phyloP scores from a whole-genome alignment of 2,113 vertebrate genomes.

The Paramisgurnus dabryanus region DNA sequence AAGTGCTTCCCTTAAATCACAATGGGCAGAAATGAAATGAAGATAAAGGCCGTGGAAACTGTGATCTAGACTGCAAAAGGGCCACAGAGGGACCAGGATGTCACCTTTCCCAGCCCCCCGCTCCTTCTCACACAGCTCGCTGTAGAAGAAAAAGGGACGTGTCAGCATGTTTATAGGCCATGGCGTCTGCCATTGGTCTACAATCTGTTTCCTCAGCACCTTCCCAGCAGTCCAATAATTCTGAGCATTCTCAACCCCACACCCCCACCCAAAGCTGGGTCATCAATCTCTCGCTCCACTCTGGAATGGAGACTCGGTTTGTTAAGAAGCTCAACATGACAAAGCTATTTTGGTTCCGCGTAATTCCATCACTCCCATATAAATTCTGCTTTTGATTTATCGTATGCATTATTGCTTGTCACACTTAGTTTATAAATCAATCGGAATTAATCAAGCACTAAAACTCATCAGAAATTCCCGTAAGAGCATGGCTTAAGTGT shows the following conservation, averaged over 20 bases:
- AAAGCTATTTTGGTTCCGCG: conserved; percentile 43
- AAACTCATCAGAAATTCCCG: conserved; percentile 40
- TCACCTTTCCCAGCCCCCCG: conserved; percentile 37
- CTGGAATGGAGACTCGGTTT: conserved; percentile 50
- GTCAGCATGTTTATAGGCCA: conserved; percentile 52
- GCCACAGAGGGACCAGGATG: conserved; percentile 45
- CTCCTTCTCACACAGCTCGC: neutral
- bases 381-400: conserved; percentile 50
- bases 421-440: conserved; percentile 49
- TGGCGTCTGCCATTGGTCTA: conserved; percentile 26
- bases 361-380: conserved; percentile 35
- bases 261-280: conserved; percentile 30
- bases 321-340: conserved; percentile 51
- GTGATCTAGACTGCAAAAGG: conserved; percentile 33
- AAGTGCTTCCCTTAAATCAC: conserved; percentile 48
- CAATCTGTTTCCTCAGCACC: conserved; percentile 49
- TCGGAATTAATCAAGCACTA: conserved; percentile 39
- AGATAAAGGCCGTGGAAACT: conserved; percentile 53
- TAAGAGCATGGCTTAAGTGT: conserved; percentile 21
- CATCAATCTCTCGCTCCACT: conserved; percentile 54
- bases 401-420: conserved; percentile 46
- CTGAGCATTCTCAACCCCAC: conserved; percentile 29
- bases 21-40: conserved; percentile 59
- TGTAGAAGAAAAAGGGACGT: conserved; percentile 21
- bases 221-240: conserved; percentile 50